Conservation (phyloP, 2,888 invertebrate species). For the Sarcophaga subvicina region DNA sequence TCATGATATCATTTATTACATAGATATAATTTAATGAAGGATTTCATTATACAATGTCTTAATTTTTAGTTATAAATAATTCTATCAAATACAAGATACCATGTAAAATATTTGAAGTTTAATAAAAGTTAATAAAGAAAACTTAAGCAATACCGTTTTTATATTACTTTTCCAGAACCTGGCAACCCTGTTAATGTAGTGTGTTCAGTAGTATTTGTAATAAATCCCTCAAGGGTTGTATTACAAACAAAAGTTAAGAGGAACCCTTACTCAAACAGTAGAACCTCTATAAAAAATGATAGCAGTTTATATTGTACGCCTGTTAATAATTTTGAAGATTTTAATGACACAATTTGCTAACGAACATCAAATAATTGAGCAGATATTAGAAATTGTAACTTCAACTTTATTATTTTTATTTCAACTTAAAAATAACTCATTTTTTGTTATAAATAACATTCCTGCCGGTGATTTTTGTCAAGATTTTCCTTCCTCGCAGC, state of each 20-base stretch:
- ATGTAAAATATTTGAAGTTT: slow-evolving; percentile 56
- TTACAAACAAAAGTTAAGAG: slow-evolving; percentile 8
- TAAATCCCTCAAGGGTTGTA: slow-evolving; percentile 32
- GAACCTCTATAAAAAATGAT: not conserved
- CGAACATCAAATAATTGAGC: no score
- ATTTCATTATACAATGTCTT: slow-evolving; percentile 13
- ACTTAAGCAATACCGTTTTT: not conserved
- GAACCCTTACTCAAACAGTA: not conserved
- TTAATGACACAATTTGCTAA: no score
- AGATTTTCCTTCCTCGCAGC: no score
- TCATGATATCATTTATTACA: not conserved
- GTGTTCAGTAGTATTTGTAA: slow-evolving; percentile 51
- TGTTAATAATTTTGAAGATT: no score
- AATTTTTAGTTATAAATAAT: slow-evolving; percentile 37
- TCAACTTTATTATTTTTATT: no score
- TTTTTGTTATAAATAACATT: no score
- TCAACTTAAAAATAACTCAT: no score
- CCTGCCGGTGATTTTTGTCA: no score
- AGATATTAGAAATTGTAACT: no score
- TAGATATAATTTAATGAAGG: slow-evolving; percentile 12
- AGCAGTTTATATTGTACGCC: not conserved
- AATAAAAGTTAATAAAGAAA: slow-evolving; percentile 46
- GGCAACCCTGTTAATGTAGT: slow-evolving; percentile 44
- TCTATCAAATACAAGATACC: not conserved
- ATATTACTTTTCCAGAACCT: not conserved